Percentiles rank a stretch among this genome's conserved stretches.
Evolutionary conservation across 2,888 invertebrate species (phyloP).

Genomic region (Andrena bucephala): DNA sequence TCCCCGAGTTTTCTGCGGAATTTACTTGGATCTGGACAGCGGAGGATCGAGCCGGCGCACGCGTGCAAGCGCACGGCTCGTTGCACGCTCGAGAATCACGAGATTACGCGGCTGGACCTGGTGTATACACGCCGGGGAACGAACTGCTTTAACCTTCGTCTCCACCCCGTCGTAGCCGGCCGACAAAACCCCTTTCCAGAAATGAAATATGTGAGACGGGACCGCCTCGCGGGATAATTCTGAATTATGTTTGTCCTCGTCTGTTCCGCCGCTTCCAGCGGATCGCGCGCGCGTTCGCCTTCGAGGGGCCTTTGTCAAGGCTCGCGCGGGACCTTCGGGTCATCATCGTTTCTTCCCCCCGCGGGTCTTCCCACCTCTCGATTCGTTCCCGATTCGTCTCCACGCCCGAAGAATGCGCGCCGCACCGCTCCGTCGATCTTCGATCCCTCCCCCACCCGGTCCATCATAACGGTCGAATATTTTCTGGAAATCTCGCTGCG

Average conservation of each 20-base stretch:
- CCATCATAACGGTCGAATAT: conserved; percentile 53
- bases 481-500: conserved; percentile 42
- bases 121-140: conserved; percentile 48
- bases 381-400: conserved; percentile 66
- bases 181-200: conserved; percentile 77
- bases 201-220: conserved; percentile 81
- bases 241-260: conserved; percentile 84
- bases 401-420: conserved; percentile 41
- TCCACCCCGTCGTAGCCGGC: conserved; percentile 50
- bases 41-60: conserved; percentile 2
- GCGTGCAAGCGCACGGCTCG: conserved; percentile 16
- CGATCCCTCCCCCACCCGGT: conserved; percentile 50
- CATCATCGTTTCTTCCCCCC: conserved; percentile 52
- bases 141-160: conserved; percentile 60
- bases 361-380: conserved; percentile 54
- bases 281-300: conserved; percentile 53
- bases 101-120: conserved; percentile 48
- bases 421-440: conserved; percentile 60
- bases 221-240: conserved; percentile 82
- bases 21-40: conserved; percentile 15
- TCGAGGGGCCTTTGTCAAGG: conserved; percentile 70
- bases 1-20: conserved; percentile 8
- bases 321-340: conserved; percentile 54
- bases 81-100: conserved; percentile 53
- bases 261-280: conserved; percentile 66